These are phyloP conservation scores for Troides oblongomaculatus DNA, from an alignment of 2,888 invertebrate genomes.

Conservation along the genomic window DNA sequence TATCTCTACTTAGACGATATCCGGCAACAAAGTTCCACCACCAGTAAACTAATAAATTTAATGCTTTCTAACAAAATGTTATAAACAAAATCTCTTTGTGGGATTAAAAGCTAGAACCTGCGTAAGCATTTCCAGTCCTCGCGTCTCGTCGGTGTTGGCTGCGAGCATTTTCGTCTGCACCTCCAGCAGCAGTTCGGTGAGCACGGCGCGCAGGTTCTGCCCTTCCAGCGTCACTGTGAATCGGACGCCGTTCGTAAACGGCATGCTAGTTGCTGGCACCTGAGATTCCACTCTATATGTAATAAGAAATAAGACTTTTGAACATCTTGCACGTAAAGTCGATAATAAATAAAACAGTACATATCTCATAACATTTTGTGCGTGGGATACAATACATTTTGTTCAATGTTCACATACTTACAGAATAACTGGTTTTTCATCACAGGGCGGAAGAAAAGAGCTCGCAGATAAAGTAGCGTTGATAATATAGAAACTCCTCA, in stretches of 20 bases:
- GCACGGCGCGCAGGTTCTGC: constrained; percentile 82
- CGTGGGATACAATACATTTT: background rate
- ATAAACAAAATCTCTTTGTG: background rate
- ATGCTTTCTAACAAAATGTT: no score
- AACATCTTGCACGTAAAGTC: background rate
- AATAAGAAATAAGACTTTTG: background rate
- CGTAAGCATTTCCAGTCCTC: constrained; percentile 82
- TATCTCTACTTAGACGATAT: no score
- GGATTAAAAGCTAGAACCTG: constrained; percentile 50
- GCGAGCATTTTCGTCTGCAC: constrained; percentile 83
- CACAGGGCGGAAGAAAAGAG: constrained; percentile 84
- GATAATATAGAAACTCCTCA: constrained; percentile 84
- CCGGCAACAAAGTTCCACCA: no score
- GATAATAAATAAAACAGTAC: background rate
- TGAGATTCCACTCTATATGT: constrained; percentile 76
- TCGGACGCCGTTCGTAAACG: constrained; percentile 68
- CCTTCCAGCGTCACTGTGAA: constrained; percentile 81
- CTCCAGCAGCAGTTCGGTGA: constrained; percentile 81
- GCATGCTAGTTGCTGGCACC: constrained; percentile 76
- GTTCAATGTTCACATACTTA: constrained; percentile 55
- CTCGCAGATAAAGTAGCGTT: constrained; percentile 83
- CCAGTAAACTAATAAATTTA: no score
- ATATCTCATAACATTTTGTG: no score
- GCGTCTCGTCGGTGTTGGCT: constrained; percentile 88
- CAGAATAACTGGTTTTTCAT: constrained; percentile 80